A percentile compares a stretch with the other conserved stretches of the same genome.
Evolutionary conservation across 2,113 vertebrate genomes (phyloP).

Genomic region (Grammomys surdaster): DNA sequence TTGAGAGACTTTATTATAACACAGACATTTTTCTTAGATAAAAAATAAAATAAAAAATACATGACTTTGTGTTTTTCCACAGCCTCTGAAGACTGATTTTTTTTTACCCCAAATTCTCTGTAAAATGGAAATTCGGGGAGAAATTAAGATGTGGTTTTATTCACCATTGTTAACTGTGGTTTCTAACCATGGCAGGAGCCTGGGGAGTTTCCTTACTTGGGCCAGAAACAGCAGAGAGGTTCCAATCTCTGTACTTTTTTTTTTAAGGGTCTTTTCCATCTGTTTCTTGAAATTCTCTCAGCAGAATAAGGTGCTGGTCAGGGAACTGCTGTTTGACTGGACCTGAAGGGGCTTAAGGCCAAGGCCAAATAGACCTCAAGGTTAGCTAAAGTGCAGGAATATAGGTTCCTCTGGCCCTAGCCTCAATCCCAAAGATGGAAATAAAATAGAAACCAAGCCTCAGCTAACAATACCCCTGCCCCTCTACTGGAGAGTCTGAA

Average conservation of each 20-base stretch:
- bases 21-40: not conserved
- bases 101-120: not conserved
- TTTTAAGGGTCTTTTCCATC: not conserved
- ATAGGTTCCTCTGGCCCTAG: too few relatives aligned
- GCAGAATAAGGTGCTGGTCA: not conserved
- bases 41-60: not conserved
- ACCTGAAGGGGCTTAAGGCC: not conserved
- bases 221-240: not conserved
- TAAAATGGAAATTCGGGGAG: not conserved
- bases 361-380: not conserved
- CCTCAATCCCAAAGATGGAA: not conserved
- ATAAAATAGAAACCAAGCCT: too few relatives aligned
- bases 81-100: not conserved
- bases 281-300: constrained; percentile 12
- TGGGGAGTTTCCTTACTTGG: not conserved
- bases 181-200: not conserved
- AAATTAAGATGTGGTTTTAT: not conserved
- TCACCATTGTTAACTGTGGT: not conserved
- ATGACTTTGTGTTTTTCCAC: not conserved
- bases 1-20: not conserved
- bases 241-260: not conserved
- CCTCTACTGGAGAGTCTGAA: too few relatives aligned
- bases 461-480: too few relatives aligned
- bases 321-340: not conserved
- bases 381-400: not conserved